phyloP scores from a whole-genome alignment of 2,797 vertebrate genomes.

The Champsocephalus gunnari region DNA sequence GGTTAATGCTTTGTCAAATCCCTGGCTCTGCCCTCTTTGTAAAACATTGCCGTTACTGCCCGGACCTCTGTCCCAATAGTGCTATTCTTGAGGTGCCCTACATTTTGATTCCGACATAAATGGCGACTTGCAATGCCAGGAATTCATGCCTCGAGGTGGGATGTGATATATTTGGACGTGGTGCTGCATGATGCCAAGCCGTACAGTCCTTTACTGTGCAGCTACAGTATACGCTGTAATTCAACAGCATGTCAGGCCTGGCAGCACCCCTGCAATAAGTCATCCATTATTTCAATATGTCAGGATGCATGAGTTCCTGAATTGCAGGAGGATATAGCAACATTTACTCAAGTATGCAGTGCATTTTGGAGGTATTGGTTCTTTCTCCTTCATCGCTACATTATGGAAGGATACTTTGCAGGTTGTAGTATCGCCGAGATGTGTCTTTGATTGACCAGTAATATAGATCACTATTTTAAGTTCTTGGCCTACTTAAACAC shows the following conservation, averaged over 20 bases:
- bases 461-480: too few relatives aligned
- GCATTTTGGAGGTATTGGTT: background rate
- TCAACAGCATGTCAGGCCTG: conserved; percentile 11
- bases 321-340: background rate
- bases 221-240: conserved; percentile 6
- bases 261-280: conserved; percentile 8
- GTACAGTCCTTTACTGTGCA: conserved; percentile 27
- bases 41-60: conserved; percentile 9
- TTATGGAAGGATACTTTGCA: background rate
- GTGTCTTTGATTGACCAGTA: too few relatives aligned
- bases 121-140: conserved; percentile 70
- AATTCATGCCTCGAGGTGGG: conserved; percentile 73
- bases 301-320: background rate
- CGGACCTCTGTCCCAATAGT: conserved; percentile 23
- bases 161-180: conserved; percentile 79
- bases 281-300: conserved; percentile 23
- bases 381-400: background rate
- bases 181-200: conserved; percentile 62
- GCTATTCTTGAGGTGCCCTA: conserved; percentile 70
- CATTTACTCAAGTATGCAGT: background rate
- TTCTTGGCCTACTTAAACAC: too few relatives aligned
- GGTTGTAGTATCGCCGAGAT: background rate
- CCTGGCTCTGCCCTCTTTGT: conserved; percentile 11
- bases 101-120: conserved; percentile 74
- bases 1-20: conserved; percentile 10